A percentile compares a stretch with the other conserved stretches of the same genome.
Conservation (phyloP, 2,888 invertebrate species). For the Branchellion lobata region DNA sequence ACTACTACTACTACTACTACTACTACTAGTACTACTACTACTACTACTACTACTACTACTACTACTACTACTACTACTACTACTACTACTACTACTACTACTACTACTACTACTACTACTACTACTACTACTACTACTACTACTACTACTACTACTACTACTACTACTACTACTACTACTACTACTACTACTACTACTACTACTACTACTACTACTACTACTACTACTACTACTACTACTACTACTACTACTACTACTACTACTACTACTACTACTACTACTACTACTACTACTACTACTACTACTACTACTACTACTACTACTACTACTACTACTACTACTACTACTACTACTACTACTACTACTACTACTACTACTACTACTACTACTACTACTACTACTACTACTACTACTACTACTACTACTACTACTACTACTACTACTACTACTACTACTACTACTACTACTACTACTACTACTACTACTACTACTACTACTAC, state of each 20-base stretch:
- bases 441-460: constrained; percentile 7
- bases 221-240: constrained; percentile 19
- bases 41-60: constrained; percentile 21
- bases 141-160: constrained; percentile 35
- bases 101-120: constrained; percentile 33
- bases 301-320: constrained; percentile 25
- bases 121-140: constrained; percentile 33
- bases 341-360: constrained; percentile 25
- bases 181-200: constrained; percentile 37
- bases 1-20: constrained; percentile 29
- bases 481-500: constrained; percentile 20
- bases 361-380: constrained; percentile 23
- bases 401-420: constrained; percentile 29
- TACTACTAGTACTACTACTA: constrained; percentile 20
- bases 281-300: constrained; percentile 19
- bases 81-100: constrained; percentile 22
- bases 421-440: constrained; percentile 25
- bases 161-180: constrained; percentile 38
- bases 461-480: neutral
- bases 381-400: constrained; percentile 22
- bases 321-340: constrained; percentile 24
- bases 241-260: constrained; percentile 26
- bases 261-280: constrained; percentile 23
- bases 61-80: constrained; percentile 23
- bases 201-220: constrained; percentile 35